phyloP scores from a whole-genome alignment of 2,888 invertebrate genomes.

The Calliphora vomitoria region DNA sequence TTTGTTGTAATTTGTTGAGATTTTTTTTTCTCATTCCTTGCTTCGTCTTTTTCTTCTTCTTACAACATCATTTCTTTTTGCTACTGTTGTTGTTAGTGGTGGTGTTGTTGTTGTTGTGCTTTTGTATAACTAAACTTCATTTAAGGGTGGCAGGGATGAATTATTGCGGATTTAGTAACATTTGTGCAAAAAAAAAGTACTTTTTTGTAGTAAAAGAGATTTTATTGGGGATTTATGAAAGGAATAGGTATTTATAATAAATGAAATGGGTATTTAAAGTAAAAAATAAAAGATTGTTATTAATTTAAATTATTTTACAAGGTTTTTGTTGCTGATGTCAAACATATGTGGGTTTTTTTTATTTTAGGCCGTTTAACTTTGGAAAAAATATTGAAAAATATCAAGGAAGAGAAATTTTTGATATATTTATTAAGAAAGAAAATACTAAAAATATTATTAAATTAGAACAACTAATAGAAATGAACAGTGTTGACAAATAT shows the following conservation, averaged over 20 bases:
- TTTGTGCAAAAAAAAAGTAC: constrained; percentile 45
- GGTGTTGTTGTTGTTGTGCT: constrained; percentile 28
- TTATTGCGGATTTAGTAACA: constrained; percentile 50
- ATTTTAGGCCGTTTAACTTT: too few relatives aligned
- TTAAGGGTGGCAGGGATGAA: constrained; percentile 68
- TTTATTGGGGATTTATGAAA: neutral
- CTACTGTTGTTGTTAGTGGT: constrained; percentile 17
- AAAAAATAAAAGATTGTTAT: too few relatives aligned
- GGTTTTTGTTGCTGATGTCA: too few relatives aligned
- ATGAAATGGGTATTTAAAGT: too few relatives aligned
- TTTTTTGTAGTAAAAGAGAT: neutral
- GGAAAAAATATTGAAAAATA: too few relatives aligned
- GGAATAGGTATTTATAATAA: neutral
- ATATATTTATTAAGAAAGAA: too few relatives aligned
- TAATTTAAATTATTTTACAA: too few relatives aligned
- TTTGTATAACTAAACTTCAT: constrained; percentile 59
- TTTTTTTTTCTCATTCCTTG: constrained; percentile 40
- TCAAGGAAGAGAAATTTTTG: too few relatives aligned
- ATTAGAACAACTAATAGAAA: too few relatives aligned
- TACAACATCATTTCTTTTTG: constrained; percentile 24
- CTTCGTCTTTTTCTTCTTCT: constrained; percentile 25
- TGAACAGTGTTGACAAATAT: too few relatives aligned
- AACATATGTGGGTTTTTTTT: too few relatives aligned
- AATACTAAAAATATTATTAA: too few relatives aligned
- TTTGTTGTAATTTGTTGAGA: constrained; percentile 56